phyloP scores from a whole-genome alignment of 2,113 vertebrate species.

The Hydrolagus affinis region DNA sequence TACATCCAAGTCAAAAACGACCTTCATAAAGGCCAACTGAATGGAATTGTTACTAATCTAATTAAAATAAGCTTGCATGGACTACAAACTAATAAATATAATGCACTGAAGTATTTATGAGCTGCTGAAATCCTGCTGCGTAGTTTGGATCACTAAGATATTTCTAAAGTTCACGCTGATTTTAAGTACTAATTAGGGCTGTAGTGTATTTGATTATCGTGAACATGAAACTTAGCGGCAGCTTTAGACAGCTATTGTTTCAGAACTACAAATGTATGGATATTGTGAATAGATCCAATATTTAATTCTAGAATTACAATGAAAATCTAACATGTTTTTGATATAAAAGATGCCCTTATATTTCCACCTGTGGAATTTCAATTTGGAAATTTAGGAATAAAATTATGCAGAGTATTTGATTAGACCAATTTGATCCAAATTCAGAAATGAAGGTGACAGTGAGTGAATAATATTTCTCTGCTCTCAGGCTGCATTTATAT shows the following conservation, averaged over 20 bases:
- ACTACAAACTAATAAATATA: not conserved
- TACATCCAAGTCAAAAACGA: not conserved
- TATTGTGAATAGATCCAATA: not conserved
- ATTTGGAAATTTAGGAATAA: not conserved
- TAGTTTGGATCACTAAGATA: not conserved
- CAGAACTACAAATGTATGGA: not conserved
- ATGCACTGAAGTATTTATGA: not conserved
- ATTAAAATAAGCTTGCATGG: not conserved
- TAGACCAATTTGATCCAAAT: too few species aligned
- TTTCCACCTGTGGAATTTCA: not conserved
- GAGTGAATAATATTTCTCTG: too few species aligned
- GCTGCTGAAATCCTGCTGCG: not conserved
- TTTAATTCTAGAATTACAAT: not conserved
- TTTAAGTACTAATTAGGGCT: slow-evolving; percentile 19
- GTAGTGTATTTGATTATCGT: slow-evolving; percentile 10
- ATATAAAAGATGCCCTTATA: not conserved
- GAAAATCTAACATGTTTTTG: not conserved
- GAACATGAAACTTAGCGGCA: not conserved
- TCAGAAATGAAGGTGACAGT: too few species aligned
- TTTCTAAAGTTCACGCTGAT: slow-evolving; percentile 24
- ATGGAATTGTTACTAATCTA: not conserved
- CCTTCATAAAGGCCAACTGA: not conserved
- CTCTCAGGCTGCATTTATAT: too few species aligned
- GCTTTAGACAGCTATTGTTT: not conserved
- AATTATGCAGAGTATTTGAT: too few species aligned